Conservation (phyloP, 2,888 invertebrate genomes). For the Aphodius granarius region DNA sequence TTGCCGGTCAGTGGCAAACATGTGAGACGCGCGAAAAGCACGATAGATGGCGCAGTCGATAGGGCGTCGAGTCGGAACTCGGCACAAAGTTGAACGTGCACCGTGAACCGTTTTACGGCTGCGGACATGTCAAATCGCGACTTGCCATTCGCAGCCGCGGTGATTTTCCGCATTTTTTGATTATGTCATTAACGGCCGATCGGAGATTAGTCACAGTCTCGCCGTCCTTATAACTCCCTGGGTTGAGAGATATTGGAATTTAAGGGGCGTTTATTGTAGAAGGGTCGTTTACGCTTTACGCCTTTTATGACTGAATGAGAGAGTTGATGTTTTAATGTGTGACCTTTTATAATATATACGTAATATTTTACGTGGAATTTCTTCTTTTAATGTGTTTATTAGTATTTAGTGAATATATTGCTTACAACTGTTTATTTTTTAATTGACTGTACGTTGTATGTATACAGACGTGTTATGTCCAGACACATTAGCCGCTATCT, state of each 20-base stretch:
- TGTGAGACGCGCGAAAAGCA: not conserved
- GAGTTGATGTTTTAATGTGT: not conserved
- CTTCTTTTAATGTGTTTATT: no score
- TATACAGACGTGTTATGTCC: not conserved
- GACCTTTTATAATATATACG: not conserved
- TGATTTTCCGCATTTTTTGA: slow-evolving; percentile 29
- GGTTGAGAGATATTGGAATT: not conserved
- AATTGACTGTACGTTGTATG: not conserved
- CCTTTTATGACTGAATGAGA: not conserved
- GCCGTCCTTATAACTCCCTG: slow-evolving; percentile 2
- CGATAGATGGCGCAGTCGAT: not conserved
- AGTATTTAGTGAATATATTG: no score
- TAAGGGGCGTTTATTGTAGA: not conserved
- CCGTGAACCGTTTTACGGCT: not conserved
- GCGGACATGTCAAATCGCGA: not conserved
- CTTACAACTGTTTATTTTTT: no score
- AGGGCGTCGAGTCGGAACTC: not conserved
- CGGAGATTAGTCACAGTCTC: slow-evolving; percentile 32
- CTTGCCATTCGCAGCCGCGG: not conserved
- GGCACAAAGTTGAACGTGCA: not conserved
- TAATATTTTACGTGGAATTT: no score
- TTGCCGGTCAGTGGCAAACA: not conserved
- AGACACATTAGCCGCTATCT: not conserved
- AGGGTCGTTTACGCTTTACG: not conserved
- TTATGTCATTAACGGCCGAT: slow-evolving; percentile 35